These are phyloP conservation scores for Delia radicum DNA, from an alignment of 1,140 invertebrate genomes.

Conservation along the genomic window DNA sequence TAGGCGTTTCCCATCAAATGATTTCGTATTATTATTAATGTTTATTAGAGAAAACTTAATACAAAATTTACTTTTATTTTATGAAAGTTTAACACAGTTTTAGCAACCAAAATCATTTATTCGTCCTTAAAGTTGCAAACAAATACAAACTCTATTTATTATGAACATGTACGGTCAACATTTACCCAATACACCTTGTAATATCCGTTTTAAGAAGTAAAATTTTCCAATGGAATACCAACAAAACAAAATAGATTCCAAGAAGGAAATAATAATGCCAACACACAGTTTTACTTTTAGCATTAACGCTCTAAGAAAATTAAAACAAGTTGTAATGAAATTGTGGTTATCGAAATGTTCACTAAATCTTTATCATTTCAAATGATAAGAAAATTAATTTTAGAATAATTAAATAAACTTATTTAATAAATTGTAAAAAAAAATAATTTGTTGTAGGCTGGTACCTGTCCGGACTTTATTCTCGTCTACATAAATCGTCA, in stretches of 20 bases:
- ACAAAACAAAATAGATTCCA: not conserved
- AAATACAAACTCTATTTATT: conserved; percentile 26
- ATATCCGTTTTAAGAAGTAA: conserved; percentile 43
- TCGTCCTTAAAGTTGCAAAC: not conserved
- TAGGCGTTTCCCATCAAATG: not conserved
- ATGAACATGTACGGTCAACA: conserved; percentile 54
- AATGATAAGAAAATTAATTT: not conserved
- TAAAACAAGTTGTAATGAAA: not conserved
- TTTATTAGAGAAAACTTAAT: not conserved
- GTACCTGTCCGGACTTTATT: too few species aligned
- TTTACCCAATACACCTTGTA: conserved; percentile 52
- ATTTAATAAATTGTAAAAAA: too few species aligned
- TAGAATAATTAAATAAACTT: not conserved
- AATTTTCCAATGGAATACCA: conserved; percentile 32
- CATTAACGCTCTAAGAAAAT: not conserved
- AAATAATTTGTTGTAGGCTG: too few species aligned
- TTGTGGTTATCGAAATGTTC: not conserved
- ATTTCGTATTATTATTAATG: not conserved
- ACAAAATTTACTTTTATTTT: not conserved
- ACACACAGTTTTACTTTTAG: not conserved
- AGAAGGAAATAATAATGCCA: not conserved
- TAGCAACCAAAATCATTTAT: too few species aligned
- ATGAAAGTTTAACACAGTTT: too few species aligned
- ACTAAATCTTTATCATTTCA: too few species aligned
- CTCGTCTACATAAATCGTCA: too few species aligned